phyloP scores from a whole-genome alignment of 2,113 vertebrate species.

The Sylvilagus bachmani region DNA sequence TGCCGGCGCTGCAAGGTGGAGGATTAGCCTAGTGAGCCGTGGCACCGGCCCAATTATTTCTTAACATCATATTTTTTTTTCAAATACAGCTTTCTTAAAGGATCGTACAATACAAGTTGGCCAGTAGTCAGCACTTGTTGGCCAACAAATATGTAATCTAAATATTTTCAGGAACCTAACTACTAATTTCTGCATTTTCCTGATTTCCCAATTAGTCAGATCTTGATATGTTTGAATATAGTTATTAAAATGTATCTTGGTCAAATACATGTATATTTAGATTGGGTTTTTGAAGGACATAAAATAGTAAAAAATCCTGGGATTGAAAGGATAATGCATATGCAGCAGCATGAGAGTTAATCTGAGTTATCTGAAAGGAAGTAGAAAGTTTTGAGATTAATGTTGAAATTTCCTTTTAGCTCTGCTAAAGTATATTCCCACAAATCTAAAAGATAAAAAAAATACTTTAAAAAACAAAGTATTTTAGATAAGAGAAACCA shows the following conservation, averaged over 20 bases:
- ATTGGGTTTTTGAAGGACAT: slow-evolving; percentile 15
- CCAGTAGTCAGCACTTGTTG: background rate
- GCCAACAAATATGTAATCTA: background rate
- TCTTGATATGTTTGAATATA: background rate
- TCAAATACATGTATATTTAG: background rate
- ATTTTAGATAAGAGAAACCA: background rate
- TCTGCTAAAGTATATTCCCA: background rate
- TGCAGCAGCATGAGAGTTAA: background rate
- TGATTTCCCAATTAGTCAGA: slow-evolving; percentile 41
- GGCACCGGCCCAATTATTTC: background rate
- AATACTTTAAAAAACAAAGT: background rate
- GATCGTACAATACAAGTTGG: background rate
- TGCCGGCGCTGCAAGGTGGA: too few relatives aligned
- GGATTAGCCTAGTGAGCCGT: too few relatives aligned
- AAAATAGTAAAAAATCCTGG: background rate
- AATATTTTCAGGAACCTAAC: slow-evolving; percentile 40
- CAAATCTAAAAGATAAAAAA: background rate
- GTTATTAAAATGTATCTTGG: background rate
- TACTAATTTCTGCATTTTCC: background rate
- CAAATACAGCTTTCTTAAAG: background rate
- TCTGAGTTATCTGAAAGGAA: slow-evolving; percentile 20
- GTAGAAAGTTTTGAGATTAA: background rate
- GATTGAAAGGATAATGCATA: background rate
- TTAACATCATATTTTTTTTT: slow-evolving; percentile 24
- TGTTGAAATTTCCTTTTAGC: background rate